These are phyloP conservation scores for Tachysurus fulvidraco DNA, from an alignment of 2,113 vertebrate genomes.

Conservation along the genomic window DNA sequence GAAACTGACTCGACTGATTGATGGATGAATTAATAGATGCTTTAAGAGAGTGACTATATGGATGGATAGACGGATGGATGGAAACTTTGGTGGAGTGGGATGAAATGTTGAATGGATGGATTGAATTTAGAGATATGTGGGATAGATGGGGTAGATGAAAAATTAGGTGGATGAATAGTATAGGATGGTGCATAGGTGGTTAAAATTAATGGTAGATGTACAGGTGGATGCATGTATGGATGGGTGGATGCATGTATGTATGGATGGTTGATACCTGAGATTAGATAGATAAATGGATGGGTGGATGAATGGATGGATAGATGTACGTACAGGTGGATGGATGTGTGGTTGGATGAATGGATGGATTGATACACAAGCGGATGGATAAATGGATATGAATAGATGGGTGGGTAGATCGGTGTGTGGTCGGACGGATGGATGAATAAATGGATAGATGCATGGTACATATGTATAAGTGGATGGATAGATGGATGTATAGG, in stretches of 20 bases:
- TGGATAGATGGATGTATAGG: background rate
- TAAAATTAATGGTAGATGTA: too few relatives aligned
- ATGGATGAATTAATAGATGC: background rate
- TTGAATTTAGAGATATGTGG: background rate
- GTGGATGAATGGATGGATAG: background rate
- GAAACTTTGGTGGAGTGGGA: background rate
- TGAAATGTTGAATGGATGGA: background rate
- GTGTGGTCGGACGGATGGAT: background rate
- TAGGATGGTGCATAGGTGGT: background rate
- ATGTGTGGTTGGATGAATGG: background rate
- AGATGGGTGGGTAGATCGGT: background rate
- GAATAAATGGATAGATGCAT: background rate
- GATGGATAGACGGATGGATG: background rate
- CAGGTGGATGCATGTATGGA: background rate
- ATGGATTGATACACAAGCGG: background rate
- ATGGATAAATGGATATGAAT: background rate
- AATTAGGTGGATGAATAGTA: background rate
- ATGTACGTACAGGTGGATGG: background rate
- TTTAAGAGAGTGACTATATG: too few relatives aligned
- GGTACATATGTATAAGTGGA: background rate
- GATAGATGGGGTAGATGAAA: background rate
- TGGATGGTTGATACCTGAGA: too few relatives aligned
- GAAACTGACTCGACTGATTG: background rate
- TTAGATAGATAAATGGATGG: too few relatives aligned
- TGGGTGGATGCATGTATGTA: background rate